These are phyloP conservation scores for Microtus pennsylvanicus DNA, from an alignment of 2,113 vertebrate species.

Conservation along the genomic window DNA sequence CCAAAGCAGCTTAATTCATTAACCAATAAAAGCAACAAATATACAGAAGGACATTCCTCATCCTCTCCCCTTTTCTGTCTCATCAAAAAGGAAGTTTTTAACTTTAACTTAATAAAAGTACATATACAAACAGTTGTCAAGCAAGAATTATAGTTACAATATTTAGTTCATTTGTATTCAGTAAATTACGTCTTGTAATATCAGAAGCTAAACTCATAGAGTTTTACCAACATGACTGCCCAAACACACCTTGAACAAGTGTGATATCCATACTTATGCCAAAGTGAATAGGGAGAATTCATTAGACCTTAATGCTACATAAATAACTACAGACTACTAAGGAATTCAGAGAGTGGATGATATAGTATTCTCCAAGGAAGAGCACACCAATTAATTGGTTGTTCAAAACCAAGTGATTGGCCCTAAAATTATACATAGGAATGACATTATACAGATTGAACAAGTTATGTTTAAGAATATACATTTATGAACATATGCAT, in stretches of 20 bases:
- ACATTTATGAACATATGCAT: neutral
- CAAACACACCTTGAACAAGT: neutral
- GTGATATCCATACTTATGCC: neutral
- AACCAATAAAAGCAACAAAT: too few species aligned
- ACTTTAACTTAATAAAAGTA: too few species aligned
- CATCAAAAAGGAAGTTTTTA: too few species aligned
- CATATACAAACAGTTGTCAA: too few species aligned
- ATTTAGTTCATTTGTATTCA: too few species aligned
- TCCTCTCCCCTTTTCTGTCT: too few species aligned
- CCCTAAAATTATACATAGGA: neutral
- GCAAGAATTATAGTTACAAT: too few species aligned
- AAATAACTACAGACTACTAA: neutral
- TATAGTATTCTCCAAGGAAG: neutral
- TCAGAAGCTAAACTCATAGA: neutral
- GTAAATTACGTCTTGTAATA: neutral
- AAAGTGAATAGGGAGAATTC: neutral
- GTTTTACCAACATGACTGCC: neutral
- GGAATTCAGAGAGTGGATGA: neutral
- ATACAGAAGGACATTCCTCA: too few species aligned
- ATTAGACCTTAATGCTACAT: neutral
- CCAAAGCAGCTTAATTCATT: too few species aligned
- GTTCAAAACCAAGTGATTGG: neutral
- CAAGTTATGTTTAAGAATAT: neutral
- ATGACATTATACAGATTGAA: neutral
- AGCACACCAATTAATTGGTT: neutral